Conservation (phyloP, 2,797 vertebrate species). For the Sarcophilus harrisii region DNA sequence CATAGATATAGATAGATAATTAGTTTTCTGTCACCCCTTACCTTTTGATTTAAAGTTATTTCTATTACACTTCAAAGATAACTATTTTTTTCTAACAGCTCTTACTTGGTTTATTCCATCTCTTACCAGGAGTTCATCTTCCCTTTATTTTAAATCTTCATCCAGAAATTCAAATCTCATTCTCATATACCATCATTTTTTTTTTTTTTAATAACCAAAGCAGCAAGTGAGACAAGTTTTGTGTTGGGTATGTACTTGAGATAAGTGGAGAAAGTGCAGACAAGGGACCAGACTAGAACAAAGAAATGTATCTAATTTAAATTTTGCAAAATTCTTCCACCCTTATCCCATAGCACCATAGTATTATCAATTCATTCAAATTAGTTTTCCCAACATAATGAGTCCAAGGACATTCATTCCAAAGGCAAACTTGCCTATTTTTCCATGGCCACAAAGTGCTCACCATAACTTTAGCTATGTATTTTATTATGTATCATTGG, state of each 20-base stretch:
- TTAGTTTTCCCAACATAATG: neutral
- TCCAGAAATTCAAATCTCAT: neutral
- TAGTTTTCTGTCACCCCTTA: neutral
- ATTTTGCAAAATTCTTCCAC: neutral
- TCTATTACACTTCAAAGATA: neutral
- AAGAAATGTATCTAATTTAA: neutral
- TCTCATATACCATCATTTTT: neutral
- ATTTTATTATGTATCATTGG: neutral
- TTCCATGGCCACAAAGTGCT: neutral
- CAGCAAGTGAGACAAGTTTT: neutral
- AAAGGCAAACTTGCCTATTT: neutral
- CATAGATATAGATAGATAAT: neutral
- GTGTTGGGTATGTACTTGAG: neutral
- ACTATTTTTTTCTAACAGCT: neutral
- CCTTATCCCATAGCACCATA: neutral
- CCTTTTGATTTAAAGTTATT: neutral
- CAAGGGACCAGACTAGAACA: neutral
- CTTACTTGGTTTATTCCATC: neutral
- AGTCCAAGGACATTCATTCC: neutral
- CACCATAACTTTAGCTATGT: neutral
- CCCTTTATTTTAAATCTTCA: neutral
- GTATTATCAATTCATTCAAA: neutral
- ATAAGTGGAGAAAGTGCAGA: neutral
- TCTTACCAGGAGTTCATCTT: neutral
- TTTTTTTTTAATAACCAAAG: neutral